phyloP scores from a whole-genome alignment of 2,113 vertebrate genomes.

The Glareola pratincola region DNA sequence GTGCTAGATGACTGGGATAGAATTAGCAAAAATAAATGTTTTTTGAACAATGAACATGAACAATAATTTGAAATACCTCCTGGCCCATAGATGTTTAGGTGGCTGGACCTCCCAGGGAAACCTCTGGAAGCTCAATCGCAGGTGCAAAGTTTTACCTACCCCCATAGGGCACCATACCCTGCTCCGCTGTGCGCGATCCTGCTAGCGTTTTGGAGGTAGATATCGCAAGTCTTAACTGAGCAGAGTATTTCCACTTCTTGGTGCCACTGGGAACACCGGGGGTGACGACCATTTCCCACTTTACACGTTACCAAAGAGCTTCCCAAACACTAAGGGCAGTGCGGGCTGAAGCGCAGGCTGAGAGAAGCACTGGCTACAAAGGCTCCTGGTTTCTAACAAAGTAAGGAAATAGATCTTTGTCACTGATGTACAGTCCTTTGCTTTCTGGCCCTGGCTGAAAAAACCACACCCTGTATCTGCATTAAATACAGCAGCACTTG shows the following conservation, averaged over 20 bases:
- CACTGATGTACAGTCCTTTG: neutral
- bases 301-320: neutral
- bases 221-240: accelerated
- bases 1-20: neutral
- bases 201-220: neutral
- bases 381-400: neutral
- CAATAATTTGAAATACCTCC: neutral
- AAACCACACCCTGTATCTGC: neutral
- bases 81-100: neutral
- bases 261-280: neutral
- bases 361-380: neutral
- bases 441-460: neutral
- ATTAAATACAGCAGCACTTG: neutral
- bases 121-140: neutral
- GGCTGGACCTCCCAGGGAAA: neutral
- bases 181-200: neutral
- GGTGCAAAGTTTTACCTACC: neutral
- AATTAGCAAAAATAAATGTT: neutral
- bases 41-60: too few relatives aligned
- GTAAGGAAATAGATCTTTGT: neutral
- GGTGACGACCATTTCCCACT: neutral
- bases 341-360: neutral
- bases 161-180: neutral
- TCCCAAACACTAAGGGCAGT: neutral
- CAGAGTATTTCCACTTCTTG: neutral